Evolutionary conservation across 23 tunicate species (phyloP), one percentile per base, ranked within the genome.

Genomic region (Diplosoma virens): DNA sequence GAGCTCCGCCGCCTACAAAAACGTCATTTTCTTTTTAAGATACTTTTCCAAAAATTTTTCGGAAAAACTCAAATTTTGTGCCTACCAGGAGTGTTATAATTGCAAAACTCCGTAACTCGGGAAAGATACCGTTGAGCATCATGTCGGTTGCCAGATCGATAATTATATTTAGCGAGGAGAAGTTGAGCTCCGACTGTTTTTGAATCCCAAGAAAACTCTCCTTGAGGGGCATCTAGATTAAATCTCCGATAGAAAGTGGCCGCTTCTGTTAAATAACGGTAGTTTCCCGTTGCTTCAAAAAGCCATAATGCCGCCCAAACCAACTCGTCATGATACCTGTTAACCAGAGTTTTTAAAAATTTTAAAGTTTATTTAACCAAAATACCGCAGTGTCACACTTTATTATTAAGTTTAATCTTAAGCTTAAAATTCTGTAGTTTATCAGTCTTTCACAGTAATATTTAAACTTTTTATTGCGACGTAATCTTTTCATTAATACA

Each of bases 231-330:
- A 3, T 52, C 28, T 17, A 80, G 55, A 3, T 35, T 54, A 55
- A 52, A 68, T 26, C 68, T 37, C 1, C 32, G 3, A 55, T 67
- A 80, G 34, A 37, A 53, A 3, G 55, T 5, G 11, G 11, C 76
- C 1, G 87, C 87, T 4, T 60, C 81, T 22, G 79, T 60, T 14
- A 82, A 48, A 58, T 82, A 82, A 33, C 80, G 75, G 23, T 3
- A 21, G 21, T 48, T 52, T 7, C 81, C 73, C 2, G 87, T 80
- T 20, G 77, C 77, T 22, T 80, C 84, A 37, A 31, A 80, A 41
- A 80, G 37, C 84, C 84, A 80, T 24, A 80, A 52, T n/a, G 84
- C 76, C 1, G 77, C 84, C 84, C 84, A 80, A 50, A 70, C 60
- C 26, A 80, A 18, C 30, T 80, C 84, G 59, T 80, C 84, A 30